Evolutionary conservation across 2,888 invertebrate genomes (phyloP).

Genomic region (Bhutanitis thaidina): DNA sequence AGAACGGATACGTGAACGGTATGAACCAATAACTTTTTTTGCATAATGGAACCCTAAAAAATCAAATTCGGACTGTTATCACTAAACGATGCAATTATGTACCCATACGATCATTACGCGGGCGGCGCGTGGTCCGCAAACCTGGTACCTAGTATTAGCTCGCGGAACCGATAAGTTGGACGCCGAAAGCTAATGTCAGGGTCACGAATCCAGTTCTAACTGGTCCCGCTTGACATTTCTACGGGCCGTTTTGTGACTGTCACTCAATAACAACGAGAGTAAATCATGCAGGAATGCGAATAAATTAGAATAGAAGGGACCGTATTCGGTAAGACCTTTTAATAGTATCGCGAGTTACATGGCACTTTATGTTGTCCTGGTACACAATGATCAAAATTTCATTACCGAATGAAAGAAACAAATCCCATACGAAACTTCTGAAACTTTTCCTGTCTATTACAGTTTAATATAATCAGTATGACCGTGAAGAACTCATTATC

Average conservation of each 20-base stretch:
- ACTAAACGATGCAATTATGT: not conserved
- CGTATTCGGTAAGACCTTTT: not conserved
- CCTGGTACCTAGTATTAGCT: conserved; percentile 33
- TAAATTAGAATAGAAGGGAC: conserved; percentile 33
- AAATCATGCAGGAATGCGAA: conserved; percentile 38
- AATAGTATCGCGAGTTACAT: not conserved
- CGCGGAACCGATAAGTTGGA: conserved; percentile 38
- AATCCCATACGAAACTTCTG: too few species aligned
- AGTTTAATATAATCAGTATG: too few species aligned
- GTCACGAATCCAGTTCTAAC: conserved; percentile 44
- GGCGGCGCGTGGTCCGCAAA: conserved; percentile 3
- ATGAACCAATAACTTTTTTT: too few species aligned
- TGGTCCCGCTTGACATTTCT: conserved; percentile 53
- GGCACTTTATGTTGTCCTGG: too few species aligned
- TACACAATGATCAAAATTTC: too few species aligned
- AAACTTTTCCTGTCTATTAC: too few species aligned
- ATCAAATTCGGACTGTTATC: too few species aligned
- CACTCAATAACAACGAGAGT: conserved; percentile 26
- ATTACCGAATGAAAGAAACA: too few species aligned
- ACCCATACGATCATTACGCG: not conserved
- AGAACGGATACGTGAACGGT: too few species aligned
- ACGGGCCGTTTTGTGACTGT: conserved; percentile 35
- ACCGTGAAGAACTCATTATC: too few species aligned
- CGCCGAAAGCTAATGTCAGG: conserved; percentile 49
- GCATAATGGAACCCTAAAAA: too few species aligned